A percentile compares a stretch with the other conserved stretches of the same genome.
Conservation (phyloP, 2,797 vertebrate species). For the Melanotaenia trifasciata region DNA sequence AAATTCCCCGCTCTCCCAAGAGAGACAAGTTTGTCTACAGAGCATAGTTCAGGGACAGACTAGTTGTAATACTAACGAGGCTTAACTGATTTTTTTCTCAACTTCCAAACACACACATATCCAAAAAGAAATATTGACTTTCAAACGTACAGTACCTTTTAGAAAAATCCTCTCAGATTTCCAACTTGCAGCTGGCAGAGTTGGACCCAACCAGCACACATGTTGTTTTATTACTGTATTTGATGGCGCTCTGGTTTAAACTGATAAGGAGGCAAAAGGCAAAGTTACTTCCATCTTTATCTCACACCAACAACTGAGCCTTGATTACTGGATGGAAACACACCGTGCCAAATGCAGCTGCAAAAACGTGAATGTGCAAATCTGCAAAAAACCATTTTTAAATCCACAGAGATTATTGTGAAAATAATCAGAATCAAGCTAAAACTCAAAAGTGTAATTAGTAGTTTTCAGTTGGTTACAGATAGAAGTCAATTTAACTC, state of each 20-base stretch:
- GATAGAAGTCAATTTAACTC: not conserved
- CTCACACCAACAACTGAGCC: conserved; percentile 40
- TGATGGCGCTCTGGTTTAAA: conserved; percentile 49
- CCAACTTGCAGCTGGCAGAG: conserved; percentile 31
- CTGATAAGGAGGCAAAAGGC: conserved; percentile 58
- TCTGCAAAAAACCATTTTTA: conserved; percentile 19
- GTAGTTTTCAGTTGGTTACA: not conserved
- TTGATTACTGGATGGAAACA: conserved; percentile 35
- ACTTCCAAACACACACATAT: conserved; percentile 6
- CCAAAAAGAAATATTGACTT: not conserved
- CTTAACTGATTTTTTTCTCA: conserved; percentile 50
- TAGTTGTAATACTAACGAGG: conserved; percentile 54
- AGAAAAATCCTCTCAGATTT: conserved; percentile 21
- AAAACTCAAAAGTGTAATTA: not conserved
- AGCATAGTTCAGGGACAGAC: conserved; percentile 73
- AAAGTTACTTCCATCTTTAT: conserved; percentile 57
- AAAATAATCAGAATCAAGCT: not conserved
- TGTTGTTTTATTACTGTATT: conserved; percentile 43
- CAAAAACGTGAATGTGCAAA: conserved; percentile 26
- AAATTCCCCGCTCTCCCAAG: conserved; percentile 75
- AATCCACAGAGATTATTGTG: conserved; percentile 15
- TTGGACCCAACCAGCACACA: conserved; percentile 11
- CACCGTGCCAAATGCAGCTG: not conserved
- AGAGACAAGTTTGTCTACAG: conserved; percentile 67
- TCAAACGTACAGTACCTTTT: conserved; percentile 36